phyloP scores from a whole-genome alignment of 2,113 vertebrate genomes.

The Acrocephalus arundinaceus region DNA sequence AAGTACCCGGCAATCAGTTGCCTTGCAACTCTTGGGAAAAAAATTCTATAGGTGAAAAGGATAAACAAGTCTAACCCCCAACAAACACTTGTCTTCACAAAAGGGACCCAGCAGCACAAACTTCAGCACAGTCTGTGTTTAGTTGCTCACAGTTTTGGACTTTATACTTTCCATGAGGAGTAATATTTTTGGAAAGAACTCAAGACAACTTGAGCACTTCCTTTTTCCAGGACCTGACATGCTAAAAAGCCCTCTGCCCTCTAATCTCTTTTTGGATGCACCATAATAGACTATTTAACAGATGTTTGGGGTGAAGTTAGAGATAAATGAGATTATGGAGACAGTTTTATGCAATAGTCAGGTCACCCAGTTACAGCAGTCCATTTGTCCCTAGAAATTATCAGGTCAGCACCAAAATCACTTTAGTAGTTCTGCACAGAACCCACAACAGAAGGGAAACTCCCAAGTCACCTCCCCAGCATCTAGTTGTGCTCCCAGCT shows the following conservation, averaged over 20 bases:
- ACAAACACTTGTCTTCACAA: not conserved
- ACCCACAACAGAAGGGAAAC: not conserved
- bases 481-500: not conserved
- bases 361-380: not conserved
- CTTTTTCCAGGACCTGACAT: not conserved
- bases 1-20: too few relatives aligned
- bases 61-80: too few relatives aligned
- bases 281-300: not conserved
- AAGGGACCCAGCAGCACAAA: not conserved
- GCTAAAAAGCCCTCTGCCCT: not conserved
- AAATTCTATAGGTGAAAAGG: too few relatives aligned
- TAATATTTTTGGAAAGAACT: not conserved
- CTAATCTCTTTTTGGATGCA: not conserved
- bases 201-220: not conserved
- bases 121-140: not conserved
- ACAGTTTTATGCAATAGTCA: not conserved
- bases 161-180: not conserved
- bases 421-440: not conserved
- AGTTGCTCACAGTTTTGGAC: not conserved
- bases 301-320: not conserved
- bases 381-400: not conserved
- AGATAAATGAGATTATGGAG: not conserved
- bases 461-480: not conserved
- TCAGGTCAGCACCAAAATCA: not conserved
- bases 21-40: too few relatives aligned